Evolutionary conservation across 92 coral and sea anemone genomes (phyloP), one percentile per base, ranked within the genome.

Genomic region (Siderastrea siderea): DNA sequence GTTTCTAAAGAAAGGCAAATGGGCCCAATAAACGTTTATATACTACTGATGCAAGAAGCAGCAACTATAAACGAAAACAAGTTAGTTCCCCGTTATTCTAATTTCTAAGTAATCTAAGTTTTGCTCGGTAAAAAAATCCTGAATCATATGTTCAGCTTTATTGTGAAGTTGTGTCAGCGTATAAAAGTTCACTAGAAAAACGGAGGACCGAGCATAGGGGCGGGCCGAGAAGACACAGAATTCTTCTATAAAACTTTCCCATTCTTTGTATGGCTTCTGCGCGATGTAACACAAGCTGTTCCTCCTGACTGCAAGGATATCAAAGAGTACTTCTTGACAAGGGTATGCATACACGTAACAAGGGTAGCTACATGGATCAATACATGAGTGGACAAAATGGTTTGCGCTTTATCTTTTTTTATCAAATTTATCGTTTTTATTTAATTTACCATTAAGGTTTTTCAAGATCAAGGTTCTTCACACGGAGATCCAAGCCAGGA

Each of bases 91-190:
- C 38, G 38, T 26, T 26, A 0, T 26, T 26, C 38, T 26, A 26
- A 26, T 26, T 26, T 26, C 38, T 26, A 26, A 0, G 0, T 26
- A 26, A 26, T 26, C 38, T 26, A 26, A 26, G 38, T 26, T 26
- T 26, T 26, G 0, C 38, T 26, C 38, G 38, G 38, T 26, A 0
- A 26, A 26, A 26, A 26, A 26, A 26, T 26, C 38, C 38, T 26
- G 0, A 26, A 26, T 26, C 38, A 26, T 26, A 26, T 26, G 5
- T 47, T 45, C 13, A 92, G 95, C 82, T 92, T 83, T 74, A 92
- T 92, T 19, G 75, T 79, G 4, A 78, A 92, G 84, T 80, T 92
- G 10, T 92, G 92, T 4, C 83, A 92, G 73, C 90, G 92, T 44
- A 80, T 92, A 17, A 92, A 88, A 69, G 60, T 92, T 17, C 78